Conservation (phyloP, 2,797 vertebrate genomes). For the Hephaestus fuliginosus region DNA sequence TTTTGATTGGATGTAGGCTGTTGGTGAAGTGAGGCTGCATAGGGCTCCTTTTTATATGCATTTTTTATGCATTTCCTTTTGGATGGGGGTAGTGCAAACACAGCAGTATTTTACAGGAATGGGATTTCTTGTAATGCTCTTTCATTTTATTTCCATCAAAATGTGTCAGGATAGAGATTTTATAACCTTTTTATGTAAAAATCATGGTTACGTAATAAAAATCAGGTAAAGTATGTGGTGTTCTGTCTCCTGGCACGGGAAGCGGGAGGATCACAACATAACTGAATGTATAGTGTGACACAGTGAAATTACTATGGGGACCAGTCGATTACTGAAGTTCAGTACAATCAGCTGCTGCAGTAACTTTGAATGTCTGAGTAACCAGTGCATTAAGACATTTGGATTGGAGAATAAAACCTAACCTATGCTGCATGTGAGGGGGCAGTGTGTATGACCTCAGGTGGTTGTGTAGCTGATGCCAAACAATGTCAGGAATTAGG, state of each 20-base stretch:
- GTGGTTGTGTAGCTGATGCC: no score
- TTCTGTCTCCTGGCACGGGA: not conserved
- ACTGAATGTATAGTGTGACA: not conserved
- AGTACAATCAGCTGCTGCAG: not conserved
- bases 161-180: not conserved
- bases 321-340: not conserved
- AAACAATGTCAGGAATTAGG: no score
- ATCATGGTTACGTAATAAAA: not conserved
- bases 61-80: constrained; percentile 49
- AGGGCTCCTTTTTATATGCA: constrained; percentile 30
- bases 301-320: not conserved
- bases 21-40: constrained; percentile 15
- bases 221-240: not conserved
- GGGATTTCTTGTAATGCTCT: constrained; percentile 14
- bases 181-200: not conserved
- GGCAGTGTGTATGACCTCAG: not conserved
- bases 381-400: not conserved
- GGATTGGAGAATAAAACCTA: not conserved
- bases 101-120: constrained; percentile 19
- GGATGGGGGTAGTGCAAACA: constrained; percentile 6
- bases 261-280: not conserved
- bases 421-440: not conserved
- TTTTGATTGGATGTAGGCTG: constrained; percentile 14
- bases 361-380: not conserved
- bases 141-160: not conserved